Base-by-base conservation (phyloP, 2,113 vertebrate species). In the Setophaga petechia region DNA sequence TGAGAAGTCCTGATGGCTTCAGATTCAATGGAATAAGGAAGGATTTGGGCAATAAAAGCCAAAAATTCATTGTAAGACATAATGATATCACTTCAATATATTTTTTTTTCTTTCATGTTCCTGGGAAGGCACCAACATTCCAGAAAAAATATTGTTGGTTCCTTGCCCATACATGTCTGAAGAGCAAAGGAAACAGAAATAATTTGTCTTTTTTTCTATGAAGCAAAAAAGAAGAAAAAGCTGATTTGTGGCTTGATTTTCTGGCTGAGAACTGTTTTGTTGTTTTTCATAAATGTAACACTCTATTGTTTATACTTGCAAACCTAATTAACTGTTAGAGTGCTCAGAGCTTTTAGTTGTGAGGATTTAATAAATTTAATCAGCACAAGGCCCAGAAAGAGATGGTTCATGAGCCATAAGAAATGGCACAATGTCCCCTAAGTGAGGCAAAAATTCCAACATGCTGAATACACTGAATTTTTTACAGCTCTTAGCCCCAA, bases 351-450 rank as follows among this genome's bases (percentile, higher is more conserved):
- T 82, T 84, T 72, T 54, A 47, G 17, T 15, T 16, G 31, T 18
- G 62, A 67, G 52, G 59, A 47, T 87, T 90, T 87, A 89, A 95
- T 79, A 93, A 93, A 65, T 71, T 41, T 44, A 72, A 78, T 74
- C 75, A 92, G 87, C 57, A 13, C 63, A 46, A 52, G 66, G 49
- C 76, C 78, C 78, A 66, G 68, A 72, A 92, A 61, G 54, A 63
- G 55, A 72, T 82, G 84, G 23, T 73, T 91, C 79, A 84, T 76
- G 84, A 93, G 73, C 89, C 39, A 17, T 20, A 61, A 81, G 69
- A 93, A 92, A 59, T 71, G 54, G 51, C 82, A 71, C 44, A 51
- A 35, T 4, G 20, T 71, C 71, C 77, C 41, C 2, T n/a, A 76
- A 65, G 37, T 43, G 49, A 72, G 66, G 55, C 15, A 81, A 75